Percentiles rank a stretch among this genome's conserved stretches.
These are phyloP conservation scores for Caenorhabditis sp. DNA, from an alignment of 2,888 invertebrate genomes.

Conservation along the genomic window DNA sequence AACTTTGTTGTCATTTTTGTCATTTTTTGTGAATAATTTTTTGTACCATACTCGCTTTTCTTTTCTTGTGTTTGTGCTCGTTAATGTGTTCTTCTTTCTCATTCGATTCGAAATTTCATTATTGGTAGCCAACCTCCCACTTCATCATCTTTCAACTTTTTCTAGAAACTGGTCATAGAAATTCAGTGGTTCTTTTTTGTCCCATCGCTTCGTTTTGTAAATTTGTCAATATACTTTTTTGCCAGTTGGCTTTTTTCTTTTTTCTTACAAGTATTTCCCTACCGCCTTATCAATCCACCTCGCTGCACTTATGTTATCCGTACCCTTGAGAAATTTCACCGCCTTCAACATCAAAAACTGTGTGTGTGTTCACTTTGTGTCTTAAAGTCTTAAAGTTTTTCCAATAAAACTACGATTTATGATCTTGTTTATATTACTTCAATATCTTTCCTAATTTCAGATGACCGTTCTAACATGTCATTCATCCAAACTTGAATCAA, in stretches of 20 bases:
- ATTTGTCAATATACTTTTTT: neutral
- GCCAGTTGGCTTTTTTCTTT: neutral
- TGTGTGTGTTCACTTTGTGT: neutral
- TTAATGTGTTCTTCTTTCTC: too few species aligned
- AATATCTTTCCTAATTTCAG: too few species aligned
- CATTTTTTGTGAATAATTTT: slow-evolving; percentile 13
- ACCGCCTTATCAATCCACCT: neutral
- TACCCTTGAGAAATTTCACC: neutral
- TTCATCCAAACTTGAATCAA: neutral
- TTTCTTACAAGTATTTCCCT: slow-evolving; percentile 3
- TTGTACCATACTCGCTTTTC: slow-evolving; percentile 28
- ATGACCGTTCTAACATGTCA: too few species aligned
- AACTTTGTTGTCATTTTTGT: slow-evolving; percentile 15
- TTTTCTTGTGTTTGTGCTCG: slow-evolving; percentile 2
- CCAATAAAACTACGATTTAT: too few species aligned
- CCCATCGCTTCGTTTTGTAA: slow-evolving; percentile 4
- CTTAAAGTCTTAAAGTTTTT: slow-evolving; percentile 3
- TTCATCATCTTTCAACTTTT: slow-evolving; percentile 51
- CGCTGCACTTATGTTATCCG: neutral
- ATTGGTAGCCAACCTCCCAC: slow-evolving; percentile 3
- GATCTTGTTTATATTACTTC: too few species aligned
- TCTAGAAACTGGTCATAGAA: slow-evolving; percentile 50
- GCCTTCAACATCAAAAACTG: too few species aligned
- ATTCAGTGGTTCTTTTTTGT: slow-evolving; percentile 18
- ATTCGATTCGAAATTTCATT: slow-evolving; percentile 27